A percentile compares a stretch with the other conserved stretches of the same genome.
Conservation (phyloP, 2,797 vertebrate genomes). For the Helarctos malayanus region DNA sequence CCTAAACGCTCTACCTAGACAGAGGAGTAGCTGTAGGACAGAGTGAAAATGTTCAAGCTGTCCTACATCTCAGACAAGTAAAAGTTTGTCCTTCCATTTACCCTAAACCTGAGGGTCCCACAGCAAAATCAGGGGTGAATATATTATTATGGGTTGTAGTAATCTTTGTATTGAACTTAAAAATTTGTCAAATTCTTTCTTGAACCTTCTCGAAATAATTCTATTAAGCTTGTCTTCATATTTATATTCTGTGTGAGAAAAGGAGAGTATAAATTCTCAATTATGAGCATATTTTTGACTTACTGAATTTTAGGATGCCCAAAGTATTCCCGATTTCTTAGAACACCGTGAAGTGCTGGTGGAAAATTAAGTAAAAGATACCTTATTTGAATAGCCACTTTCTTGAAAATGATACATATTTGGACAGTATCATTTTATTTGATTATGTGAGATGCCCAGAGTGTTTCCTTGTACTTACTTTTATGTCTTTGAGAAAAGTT, state of each 20-base stretch:
- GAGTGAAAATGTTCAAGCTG: neutral
- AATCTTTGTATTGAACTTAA: neutral
- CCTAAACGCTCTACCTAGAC: neutral
- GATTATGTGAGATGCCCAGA: neutral
- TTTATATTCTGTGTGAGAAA: constrained; percentile 39
- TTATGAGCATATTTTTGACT: neutral
- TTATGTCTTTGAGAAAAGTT: constrained; percentile 32
- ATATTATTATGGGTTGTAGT: neutral
- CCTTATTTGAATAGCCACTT: constrained; percentile 17
- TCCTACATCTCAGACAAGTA: neutral
- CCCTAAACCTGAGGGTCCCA: neutral
- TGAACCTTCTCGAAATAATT: constrained; percentile 56
- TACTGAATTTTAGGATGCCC: neutral
- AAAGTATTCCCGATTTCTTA: neutral
- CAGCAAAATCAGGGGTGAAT: neutral
- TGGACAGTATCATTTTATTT: neutral
- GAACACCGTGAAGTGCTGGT: neutral
- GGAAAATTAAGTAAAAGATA: constrained; percentile 48
- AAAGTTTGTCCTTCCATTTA: neutral
- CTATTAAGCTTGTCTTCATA: constrained; percentile 10
- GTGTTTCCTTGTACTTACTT: constrained; percentile 53
- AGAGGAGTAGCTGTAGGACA: neutral
- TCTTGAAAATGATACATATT: constrained; percentile 40
- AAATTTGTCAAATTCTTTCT: constrained; percentile 15
- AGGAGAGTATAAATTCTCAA: neutral